phyloP scores from a whole-genome alignment of 2,797 vertebrate genomes.

The Heterohyrax brucei region DNA sequence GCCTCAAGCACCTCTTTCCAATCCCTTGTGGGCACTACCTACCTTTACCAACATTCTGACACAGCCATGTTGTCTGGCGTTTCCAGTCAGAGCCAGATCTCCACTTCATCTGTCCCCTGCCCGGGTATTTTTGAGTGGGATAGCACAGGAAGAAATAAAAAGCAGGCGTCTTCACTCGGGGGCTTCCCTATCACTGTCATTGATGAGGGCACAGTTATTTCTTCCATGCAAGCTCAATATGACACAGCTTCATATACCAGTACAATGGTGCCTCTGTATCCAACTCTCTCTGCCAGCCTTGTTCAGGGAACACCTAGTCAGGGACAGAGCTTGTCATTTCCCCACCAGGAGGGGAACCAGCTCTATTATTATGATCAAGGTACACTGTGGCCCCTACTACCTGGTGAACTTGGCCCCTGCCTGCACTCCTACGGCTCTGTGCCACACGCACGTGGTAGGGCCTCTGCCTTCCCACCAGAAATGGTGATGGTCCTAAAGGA shows the following conservation, averaged over 20 bases:
- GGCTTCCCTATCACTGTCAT: slow-evolving; percentile 28
- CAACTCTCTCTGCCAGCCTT: slow-evolving; percentile 28
- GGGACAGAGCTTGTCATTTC: slow-evolving; percentile 14
- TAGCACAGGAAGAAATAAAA: not conserved
- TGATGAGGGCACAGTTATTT: not conserved
- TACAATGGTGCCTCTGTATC: not conserved
- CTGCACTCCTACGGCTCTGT: slow-evolving; percentile 24
- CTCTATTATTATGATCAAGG: slow-evolving; percentile 45
- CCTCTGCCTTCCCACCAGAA: slow-evolving; percentile 48
- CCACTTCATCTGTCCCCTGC: slow-evolving; percentile 38
- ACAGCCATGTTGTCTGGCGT: slow-evolving; percentile 25
- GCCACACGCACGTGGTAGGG: not conserved
- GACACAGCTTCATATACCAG: not conserved
- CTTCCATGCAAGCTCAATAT: slow-evolving; percentile 40
- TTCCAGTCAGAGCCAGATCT: slow-evolving; percentile 53
- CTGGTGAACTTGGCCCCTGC: slow-evolving; percentile 44
- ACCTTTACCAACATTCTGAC: slow-evolving; percentile 64
- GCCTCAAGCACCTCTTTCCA: slow-evolving; percentile 39
- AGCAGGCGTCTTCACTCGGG: not conserved
- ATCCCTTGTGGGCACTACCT: slow-evolving; percentile 32
- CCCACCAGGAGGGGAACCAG: slow-evolving; percentile 54
- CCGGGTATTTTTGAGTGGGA: slow-evolving; percentile 4
- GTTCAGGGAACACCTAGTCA: slow-evolving; percentile 41
- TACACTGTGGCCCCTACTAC: not conserved
- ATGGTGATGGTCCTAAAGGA: slow-evolving; percentile 70